Percentiles rank a stretch among this genome's conserved stretches.
Evolutionary conservation across 2,113 vertebrate species (phyloP).

Genomic region (Cynocephalus volans): DNA sequence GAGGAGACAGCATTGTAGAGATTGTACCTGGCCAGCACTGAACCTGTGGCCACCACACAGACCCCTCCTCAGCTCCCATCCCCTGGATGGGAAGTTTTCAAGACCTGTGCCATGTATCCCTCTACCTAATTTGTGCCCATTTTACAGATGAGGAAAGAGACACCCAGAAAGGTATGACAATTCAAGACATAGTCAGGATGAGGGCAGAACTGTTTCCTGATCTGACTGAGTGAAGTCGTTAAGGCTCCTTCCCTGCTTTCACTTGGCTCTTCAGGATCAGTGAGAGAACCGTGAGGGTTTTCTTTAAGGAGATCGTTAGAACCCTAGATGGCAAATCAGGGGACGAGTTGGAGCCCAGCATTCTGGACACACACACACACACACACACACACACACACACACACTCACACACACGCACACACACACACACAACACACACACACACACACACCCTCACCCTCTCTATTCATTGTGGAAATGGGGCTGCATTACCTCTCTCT

Average conservation of each 20-base stretch:
- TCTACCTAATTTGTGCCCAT: background rate
- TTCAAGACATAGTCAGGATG: background rate
- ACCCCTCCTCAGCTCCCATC: background rate
- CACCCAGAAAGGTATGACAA: background rate
- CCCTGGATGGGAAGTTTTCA: background rate
- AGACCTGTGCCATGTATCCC: too few relatives aligned
- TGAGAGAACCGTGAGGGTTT: background rate
- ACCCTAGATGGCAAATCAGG: background rate
- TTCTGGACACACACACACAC: background rate
- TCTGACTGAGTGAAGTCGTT: background rate
- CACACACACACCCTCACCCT: background rate
- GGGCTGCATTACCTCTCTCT: background rate
- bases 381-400: background rate
- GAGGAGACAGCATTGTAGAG: too few relatives aligned
- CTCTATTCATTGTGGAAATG: background rate
- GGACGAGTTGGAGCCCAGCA: background rate
- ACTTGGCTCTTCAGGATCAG: background rate
- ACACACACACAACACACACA: too few relatives aligned
- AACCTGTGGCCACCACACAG: background rate
- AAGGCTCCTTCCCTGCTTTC: background rate
- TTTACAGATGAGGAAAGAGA: background rate
- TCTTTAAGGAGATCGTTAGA: background rate
- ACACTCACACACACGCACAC: background rate
- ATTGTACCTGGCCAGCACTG: rapidly evolving
- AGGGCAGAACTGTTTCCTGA: background rate